These are phyloP conservation scores for Cosmopolites sordidus DNA, from an alignment of 2,888 invertebrate species.

Conservation along the genomic window DNA sequence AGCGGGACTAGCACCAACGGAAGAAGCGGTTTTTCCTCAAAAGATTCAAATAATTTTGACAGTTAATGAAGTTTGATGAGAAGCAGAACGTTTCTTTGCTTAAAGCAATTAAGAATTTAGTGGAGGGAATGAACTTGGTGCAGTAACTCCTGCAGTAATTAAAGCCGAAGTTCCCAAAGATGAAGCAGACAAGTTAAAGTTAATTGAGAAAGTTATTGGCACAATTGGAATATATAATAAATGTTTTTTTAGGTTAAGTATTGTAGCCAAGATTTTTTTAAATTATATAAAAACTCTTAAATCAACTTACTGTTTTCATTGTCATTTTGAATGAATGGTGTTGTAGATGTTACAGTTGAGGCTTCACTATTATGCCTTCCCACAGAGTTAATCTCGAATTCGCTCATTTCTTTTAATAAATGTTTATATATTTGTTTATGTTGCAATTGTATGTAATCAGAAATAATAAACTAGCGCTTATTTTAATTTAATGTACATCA, in stretches of 20 bases:
- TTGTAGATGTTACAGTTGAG: no score
- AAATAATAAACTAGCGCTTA: no score
- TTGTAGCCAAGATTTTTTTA: slow-evolving; percentile 11
- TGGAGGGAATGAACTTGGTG: slow-evolving; percentile 95
- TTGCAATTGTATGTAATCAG: no score
- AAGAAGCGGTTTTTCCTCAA: slow-evolving; percentile 52
- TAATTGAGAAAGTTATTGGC: slow-evolving; percentile 82
- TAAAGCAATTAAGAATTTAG: slow-evolving; percentile 86
- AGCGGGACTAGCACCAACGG: slow-evolving; percentile 52
- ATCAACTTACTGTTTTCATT: neutral
- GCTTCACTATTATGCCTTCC: no score
- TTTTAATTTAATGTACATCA: no score
- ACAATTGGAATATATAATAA: slow-evolving; percentile 73
- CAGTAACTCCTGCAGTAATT: slow-evolving; percentile 84
- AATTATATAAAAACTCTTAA: slow-evolving; percentile 5
- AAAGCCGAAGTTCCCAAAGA: slow-evolving; percentile 90
- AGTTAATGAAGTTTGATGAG: slow-evolving; percentile 83
- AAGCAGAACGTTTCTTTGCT: slow-evolving; percentile 96
- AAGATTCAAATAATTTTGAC: slow-evolving; percentile 65
- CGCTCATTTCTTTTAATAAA: no score
- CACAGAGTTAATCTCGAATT: neutral
- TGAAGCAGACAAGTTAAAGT: slow-evolving; percentile 92
- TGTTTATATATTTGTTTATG: no score
- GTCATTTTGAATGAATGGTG: no score
- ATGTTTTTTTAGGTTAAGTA: slow-evolving; percentile 15